These are phyloP conservation scores for Myotis brandtii DNA, from an alignment of 2,113 vertebrate species.

Conservation along the genomic window DNA sequence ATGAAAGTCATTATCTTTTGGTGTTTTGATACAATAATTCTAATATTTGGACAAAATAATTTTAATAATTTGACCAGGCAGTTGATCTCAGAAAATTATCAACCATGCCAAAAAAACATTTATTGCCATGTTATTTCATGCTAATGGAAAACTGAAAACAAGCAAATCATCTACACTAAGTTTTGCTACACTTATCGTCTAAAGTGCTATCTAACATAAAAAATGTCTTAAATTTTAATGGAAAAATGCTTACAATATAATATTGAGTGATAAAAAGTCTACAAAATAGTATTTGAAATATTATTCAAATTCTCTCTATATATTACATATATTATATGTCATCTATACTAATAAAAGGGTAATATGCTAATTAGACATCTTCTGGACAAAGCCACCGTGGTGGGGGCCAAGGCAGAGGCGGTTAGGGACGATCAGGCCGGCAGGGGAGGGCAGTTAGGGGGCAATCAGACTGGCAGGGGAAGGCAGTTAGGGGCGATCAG, in stretches of 20 bases:
- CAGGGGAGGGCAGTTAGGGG: too few relatives aligned
- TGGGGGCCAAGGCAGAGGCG: too few relatives aligned
- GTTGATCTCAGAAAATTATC: slow-evolving; percentile 8
- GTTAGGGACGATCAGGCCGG: too few relatives aligned
- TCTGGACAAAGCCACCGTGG: too few relatives aligned
- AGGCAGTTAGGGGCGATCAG: too few relatives aligned
- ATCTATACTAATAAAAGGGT: too few relatives aligned
- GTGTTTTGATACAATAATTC: slow-evolving; percentile 36
- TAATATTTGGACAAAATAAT: background rate
- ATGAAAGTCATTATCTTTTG: slow-evolving; percentile 56
- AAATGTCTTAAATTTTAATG: background rate
- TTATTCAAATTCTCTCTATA: background rate
- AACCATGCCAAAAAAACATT: background rate
- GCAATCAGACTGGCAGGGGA: too few relatives aligned
- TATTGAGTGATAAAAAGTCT: background rate
- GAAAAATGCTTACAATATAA: background rate
- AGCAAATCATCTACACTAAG: background rate
- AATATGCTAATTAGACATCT: too few relatives aligned
- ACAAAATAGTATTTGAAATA: background rate
- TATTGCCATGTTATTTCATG: background rate
- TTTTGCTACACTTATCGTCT: background rate
- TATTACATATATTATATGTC: background rate
- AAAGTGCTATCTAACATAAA: background rate
- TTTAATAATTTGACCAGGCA: background rate
- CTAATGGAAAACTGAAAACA: slow-evolving; percentile 11